Conservation (phyloP, 2,113 vertebrate genomes). For the Geothlypis trichas region DNA sequence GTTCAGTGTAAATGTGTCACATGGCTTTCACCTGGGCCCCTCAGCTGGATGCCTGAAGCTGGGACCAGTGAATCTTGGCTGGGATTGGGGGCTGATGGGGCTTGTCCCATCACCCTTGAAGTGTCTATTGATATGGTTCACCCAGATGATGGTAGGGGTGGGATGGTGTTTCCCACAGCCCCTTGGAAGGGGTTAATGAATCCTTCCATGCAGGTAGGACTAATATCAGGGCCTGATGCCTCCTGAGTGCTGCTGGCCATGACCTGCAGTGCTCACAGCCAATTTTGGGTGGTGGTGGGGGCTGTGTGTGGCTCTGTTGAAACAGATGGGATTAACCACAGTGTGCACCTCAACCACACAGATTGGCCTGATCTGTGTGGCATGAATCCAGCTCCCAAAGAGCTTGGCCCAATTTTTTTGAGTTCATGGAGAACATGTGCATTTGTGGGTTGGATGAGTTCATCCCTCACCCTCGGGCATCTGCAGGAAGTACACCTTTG, state of each 20-base stretch:
- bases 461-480: background rate
- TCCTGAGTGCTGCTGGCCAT: background rate
- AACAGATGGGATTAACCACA: background rate
- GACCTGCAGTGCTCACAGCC: rapidly evolving
- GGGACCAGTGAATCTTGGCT: background rate
- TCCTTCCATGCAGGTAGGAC: background rate
- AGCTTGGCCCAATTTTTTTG: background rate
- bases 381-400: background rate
- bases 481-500: background rate
- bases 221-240: background rate
- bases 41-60: background rate
- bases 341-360: rapidly evolving
- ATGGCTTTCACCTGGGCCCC: background rate
- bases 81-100: background rate
- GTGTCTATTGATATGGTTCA: rapidly evolving
- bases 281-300: too few relatives aligned
- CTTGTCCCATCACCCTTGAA: background rate
- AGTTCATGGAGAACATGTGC: rapidly evolving
- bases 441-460: background rate
- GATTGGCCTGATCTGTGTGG: background rate
- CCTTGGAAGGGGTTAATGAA: background rate
- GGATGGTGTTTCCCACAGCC: background rate
- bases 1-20: background rate
- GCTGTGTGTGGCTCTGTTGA: background rate
- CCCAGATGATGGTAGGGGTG: background rate